Evolutionary conservation across 2,797 vertebrate genomes (phyloP).

Genomic region (Mus minutoides): DNA sequence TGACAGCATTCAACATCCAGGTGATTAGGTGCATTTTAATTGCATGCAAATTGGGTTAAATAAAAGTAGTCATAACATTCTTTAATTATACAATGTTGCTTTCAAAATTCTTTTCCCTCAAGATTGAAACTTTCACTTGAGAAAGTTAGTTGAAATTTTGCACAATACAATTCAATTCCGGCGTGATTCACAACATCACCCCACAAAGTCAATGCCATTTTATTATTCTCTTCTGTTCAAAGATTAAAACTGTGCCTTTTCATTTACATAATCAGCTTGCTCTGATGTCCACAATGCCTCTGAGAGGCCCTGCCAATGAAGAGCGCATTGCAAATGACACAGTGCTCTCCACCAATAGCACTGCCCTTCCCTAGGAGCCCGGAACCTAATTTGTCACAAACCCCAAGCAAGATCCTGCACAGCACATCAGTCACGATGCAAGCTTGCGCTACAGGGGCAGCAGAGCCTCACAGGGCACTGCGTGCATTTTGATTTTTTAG

Average conservation of each 20-base stretch:
- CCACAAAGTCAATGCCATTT: not conserved
- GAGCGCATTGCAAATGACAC: not conserved
- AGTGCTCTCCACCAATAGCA: not conserved
- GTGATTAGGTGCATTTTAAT: conserved; percentile 15
- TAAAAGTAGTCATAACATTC: conserved; percentile 7
- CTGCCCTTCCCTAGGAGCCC: not conserved
- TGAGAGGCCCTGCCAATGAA: not conserved
- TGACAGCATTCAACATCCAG: not conserved
- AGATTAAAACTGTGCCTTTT: conserved; percentile 22
- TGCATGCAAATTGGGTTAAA: not conserved
- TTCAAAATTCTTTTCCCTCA: not conserved
- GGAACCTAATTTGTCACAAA: not conserved
- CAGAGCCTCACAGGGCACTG: not conserved
- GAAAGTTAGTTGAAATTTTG: conserved; percentile 40
- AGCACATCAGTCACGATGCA: not conserved
- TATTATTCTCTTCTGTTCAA: conserved; percentile 31
- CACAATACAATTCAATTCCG: not conserved
- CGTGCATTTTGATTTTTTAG: not conserved
- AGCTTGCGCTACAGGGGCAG: not conserved
- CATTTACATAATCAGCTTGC: not conserved
- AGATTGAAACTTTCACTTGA: conserved; percentile 12
- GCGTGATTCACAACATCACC: not conserved
- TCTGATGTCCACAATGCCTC: not conserved
- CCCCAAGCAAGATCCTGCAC: not conserved
- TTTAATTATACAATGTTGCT: conserved; percentile 14